Evolutionary conservation across 2,888 invertebrate genomes (phyloP), one percentile per base, ranked within the genome.

Genomic region (Tethea ocularis): DNA sequence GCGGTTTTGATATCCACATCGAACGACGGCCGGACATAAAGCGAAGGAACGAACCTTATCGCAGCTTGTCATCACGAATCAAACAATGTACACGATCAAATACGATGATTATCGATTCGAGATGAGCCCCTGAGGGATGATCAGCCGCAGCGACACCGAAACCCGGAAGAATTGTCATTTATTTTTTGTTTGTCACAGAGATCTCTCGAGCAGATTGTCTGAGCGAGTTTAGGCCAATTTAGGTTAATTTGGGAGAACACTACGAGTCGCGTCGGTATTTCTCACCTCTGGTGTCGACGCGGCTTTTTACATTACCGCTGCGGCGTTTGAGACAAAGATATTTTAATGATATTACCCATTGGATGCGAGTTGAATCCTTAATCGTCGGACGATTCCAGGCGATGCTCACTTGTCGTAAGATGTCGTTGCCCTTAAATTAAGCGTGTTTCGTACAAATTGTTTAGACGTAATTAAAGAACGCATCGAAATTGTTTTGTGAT

Each of bases 311-410:
- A 67, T 82, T 78, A 81, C 80, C 80, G 80, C 84, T 74, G 86
- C 88, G 89, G 88, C 83, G 79, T 90, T 90, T 88, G 84, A 88
- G 84, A 89, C 90, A 90, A 88, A 92, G 89, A 89, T 91, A 93
- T 93, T 93, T 93, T 93, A 92, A 92, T 89, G 90, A 89, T 91
- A 93, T 91, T 90, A 88, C 91, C 86, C 86, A 84, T 83, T 80
- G 84, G 85, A 89, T 86, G 93, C 84, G 88, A 81, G 86, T 84
- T 89, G 93, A 91, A 92, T 92, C 88, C 88, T 86, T 91, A 91
- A 93, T 89, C 84, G 87, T 69, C 72, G 79, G 82, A 66, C 75
- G 82, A 83, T 86, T 84, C 84, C 84, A 71, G 77, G 74, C 86
- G 80, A 73, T 74, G 77, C 70, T 76, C 72, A 78, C 80, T 82